These are phyloP conservation scores for Grus americana DNA, from an alignment of 2,113 vertebrate species.

Conservation along the genomic window DNA sequence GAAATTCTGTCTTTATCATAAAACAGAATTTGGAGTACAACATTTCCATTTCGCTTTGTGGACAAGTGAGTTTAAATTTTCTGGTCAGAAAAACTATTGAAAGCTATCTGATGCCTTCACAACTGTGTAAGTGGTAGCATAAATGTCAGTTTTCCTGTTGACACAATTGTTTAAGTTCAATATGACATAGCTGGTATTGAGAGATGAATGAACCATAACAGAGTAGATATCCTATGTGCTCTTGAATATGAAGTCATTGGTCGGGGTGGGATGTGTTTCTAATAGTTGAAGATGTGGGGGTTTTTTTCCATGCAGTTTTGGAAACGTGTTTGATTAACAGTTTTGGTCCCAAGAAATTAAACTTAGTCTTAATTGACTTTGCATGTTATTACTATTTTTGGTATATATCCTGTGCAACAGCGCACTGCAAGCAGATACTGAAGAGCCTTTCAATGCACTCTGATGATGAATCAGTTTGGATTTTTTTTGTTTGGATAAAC, in stretches of 20 bases:
- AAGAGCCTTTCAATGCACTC: background rate
- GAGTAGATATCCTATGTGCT: background rate
- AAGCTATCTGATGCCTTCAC: background rate
- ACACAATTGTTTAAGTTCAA: background rate
- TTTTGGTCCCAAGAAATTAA: background rate
- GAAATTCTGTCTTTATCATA: background rate
- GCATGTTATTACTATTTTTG: background rate
- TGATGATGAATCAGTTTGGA: background rate
- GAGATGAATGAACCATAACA: background rate
- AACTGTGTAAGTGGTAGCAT: background rate
- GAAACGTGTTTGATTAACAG: background rate
- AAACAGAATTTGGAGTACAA: background rate
- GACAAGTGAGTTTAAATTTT: background rate
- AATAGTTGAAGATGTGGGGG: accelerated
- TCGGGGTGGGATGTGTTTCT: background rate
- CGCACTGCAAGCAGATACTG: background rate
- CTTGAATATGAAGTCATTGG: background rate
- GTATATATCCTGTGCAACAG: background rate
- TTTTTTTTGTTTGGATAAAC: background rate
- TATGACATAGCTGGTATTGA: background rate
- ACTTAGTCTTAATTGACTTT: background rate
- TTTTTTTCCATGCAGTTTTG: background rate
- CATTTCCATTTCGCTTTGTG: background rate
- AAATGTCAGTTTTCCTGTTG: background rate
- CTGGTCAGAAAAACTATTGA: background rate